Conservation (phyloP, 2,888 invertebrate genomes). For the Drosophila rubida region DNA sequence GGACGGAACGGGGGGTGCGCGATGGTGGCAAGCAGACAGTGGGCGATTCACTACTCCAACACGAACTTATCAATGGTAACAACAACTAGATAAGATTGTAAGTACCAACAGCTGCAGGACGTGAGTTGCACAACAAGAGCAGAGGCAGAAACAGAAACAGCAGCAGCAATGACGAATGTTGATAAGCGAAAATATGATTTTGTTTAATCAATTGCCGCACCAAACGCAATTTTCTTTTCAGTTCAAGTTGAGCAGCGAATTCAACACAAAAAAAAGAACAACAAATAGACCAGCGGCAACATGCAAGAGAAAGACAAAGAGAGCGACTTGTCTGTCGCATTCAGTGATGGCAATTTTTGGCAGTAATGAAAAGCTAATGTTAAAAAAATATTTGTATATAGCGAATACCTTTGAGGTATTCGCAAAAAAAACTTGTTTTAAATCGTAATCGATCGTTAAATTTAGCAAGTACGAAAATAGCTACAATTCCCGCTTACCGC, state of each 20-base stretch:
- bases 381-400: too few relatives aligned
- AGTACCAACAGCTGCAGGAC: slow-evolving; percentile 15
- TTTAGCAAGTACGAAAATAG: too few relatives aligned
- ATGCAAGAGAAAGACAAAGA: not conserved
- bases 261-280: not conserved
- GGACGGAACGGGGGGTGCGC: not conserved
- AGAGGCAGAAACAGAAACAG: not conserved
- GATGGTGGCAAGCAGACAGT: not conserved
- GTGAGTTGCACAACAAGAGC: slow-evolving; percentile 31
- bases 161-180: slow-evolving; percentile 25
- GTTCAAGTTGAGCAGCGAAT: not conserved
- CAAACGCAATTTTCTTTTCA: not conserved
- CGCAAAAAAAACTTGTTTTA: too few relatives aligned
- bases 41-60: not conserved
- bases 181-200: slow-evolving; percentile 49
- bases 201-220: slow-evolving; percentile 50
- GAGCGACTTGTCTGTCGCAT: not conserved
- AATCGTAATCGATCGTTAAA: too few relatives aligned
- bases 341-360: not conserved
- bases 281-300: slow-evolving; percentile 1
- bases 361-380: too few relatives aligned
- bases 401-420: too few relatives aligned
- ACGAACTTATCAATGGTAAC: slow-evolving; percentile 42
- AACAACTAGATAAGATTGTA: slow-evolving; percentile 45
- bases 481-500: not conserved